Evolutionary conservation across 2,113 vertebrate species (phyloP).

Genomic region (Trichechus manatus): DNA sequence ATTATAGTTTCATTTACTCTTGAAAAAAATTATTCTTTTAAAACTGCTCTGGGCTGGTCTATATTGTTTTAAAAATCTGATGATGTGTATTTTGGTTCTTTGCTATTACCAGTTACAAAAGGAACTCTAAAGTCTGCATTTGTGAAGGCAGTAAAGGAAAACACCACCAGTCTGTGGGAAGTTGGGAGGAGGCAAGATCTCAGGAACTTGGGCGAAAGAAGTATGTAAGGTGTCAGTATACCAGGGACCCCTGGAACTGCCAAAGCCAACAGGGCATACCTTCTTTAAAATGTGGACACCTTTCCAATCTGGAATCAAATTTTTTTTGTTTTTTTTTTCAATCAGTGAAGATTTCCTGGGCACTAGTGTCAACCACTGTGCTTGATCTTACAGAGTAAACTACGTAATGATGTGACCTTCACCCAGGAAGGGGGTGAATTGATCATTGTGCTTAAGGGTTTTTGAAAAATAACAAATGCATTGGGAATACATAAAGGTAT

Average conservation of each 20-base stretch:
- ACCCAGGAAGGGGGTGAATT: background rate
- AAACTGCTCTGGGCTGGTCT: background rate
- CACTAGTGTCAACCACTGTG: too few species aligned
- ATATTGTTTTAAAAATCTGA: background rate
- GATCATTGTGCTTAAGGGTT: background rate
- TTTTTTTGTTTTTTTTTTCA: background rate
- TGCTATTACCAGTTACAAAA: background rate
- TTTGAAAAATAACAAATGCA: background rate
- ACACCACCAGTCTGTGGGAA: background rate
- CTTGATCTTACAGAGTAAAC: background rate
- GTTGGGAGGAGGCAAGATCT: background rate
- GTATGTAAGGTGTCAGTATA: fast-evolving
- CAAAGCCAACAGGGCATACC: too few species aligned
- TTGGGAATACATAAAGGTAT: background rate
- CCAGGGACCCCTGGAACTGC: background rate
- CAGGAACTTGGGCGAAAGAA: background rate
- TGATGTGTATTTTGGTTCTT: background rate
- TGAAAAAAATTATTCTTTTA: conserved; percentile 5
- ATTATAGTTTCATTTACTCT: conserved; percentile 24
- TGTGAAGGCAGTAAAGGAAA: background rate
- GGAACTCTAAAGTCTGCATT: background rate
- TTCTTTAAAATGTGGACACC: background rate
- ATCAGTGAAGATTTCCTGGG: background rate
- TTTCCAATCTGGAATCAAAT: background rate
- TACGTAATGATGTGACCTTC: background rate